A percentile compares a stretch with the other conserved stretches of the same genome.
phyloP scores from a whole-genome alignment of 2,113 vertebrate genomes.

The Amphilophus citrinellus region DNA sequence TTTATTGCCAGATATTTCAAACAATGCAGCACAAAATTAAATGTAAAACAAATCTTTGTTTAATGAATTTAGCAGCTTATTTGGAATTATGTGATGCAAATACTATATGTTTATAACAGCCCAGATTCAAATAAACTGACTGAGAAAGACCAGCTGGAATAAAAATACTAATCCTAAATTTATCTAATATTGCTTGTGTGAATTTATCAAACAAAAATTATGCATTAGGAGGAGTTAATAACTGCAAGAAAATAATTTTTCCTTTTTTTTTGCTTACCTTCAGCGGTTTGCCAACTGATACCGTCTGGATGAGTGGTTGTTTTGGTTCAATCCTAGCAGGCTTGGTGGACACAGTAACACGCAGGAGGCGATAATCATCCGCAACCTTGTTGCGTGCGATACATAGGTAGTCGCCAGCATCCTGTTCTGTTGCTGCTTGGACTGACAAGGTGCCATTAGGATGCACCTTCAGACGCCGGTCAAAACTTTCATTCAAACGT shows the following conservation, averaged over 20 bases:
- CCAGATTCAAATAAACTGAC: not conserved
- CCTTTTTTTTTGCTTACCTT: conserved; percentile 82
- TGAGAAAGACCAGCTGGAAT: not conserved
- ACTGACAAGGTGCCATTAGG: conserved; percentile 89
- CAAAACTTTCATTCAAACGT: conserved; percentile 76
- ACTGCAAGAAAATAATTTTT: not conserved
- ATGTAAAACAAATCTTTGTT: not conserved
- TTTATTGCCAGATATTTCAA: not conserved
- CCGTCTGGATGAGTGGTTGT: conserved; percentile 82
- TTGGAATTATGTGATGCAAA: not conserved
- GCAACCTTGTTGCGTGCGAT: conserved; percentile 90
- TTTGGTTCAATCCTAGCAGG: conserved; percentile 89
- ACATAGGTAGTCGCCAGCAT: conserved; percentile 93
- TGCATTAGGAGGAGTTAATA: not conserved
- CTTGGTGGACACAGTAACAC: conserved; percentile 87
- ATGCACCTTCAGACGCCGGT: conserved; percentile 86
- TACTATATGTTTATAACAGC: not conserved
- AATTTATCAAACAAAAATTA: not conserved
- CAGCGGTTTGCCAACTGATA: conserved; percentile 86
- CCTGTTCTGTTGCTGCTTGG: conserved; percentile 86
- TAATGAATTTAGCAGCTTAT: not conserved
- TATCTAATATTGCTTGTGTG: not conserved
- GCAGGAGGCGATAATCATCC: conserved; percentile 88
- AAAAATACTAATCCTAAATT: not conserved
- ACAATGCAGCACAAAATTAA: not conserved